These are phyloP conservation scores for Rousettus madagascariensis DNA, from an alignment of 2,797 vertebrate species.

Conservation along the genomic window DNA sequence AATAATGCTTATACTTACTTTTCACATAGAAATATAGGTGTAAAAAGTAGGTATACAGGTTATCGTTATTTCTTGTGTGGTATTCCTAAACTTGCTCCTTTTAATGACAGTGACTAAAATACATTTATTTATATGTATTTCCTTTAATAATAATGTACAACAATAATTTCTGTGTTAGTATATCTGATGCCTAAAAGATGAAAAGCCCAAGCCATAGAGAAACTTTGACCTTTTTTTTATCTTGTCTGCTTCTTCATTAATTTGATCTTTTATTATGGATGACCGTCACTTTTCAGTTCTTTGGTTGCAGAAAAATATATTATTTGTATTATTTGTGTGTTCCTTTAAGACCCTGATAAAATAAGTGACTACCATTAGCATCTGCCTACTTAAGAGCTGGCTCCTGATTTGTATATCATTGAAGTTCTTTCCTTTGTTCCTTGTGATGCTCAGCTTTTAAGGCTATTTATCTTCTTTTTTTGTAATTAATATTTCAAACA, in stretches of 20 bases:
- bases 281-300: not conserved
- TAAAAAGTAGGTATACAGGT: not conserved
- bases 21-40: not conserved
- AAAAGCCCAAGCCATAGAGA: not conserved
- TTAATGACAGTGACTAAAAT: not conserved
- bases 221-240: not conserved
- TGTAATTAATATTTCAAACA: not conserved
- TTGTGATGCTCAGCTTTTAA: not conserved
- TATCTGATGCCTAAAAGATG: not conserved
- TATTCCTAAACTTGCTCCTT: not conserved
- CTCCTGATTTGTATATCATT: not conserved
- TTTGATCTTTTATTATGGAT: not conserved
- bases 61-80: not conserved
- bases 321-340: not conserved
- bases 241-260: not conserved
- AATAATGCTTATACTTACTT: not conserved
- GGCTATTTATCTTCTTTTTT: not conserved
- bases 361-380: not conserved
- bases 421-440: not conserved
- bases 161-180: not conserved
- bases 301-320: conserved; percentile 15
- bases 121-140: not conserved
- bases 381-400: not conserved
- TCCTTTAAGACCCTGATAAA: not conserved
- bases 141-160: not conserved